Evolutionary conservation across 35 echinoderm and acorn worm species (phyloP).

Genomic region (Stichopus chloronotus): DNA sequence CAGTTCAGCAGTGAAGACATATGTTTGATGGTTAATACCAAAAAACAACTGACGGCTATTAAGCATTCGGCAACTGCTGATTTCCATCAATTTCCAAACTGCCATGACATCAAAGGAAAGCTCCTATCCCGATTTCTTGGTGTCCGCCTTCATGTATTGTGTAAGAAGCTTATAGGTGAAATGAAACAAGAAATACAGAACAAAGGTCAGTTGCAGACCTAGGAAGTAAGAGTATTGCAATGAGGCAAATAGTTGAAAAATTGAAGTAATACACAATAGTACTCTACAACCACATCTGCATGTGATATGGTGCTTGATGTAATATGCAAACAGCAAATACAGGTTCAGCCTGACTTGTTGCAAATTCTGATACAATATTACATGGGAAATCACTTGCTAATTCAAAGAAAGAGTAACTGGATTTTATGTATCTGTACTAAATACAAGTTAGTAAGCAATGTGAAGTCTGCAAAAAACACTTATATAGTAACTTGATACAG

Average conservation of each 20-base stretch:
- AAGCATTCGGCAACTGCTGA: background rate
- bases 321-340: no score
- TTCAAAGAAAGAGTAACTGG: no score
- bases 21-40: background rate
- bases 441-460: no score
- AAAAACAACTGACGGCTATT: background rate
- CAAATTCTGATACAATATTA: no score
- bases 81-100: background rate
- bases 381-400: no score
- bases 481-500: no score
- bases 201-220: background rate
- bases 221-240: background rate
- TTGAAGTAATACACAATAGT: background rate
- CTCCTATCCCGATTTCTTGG: background rate
- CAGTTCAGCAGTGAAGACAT: background rate
- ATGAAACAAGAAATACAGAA: background rate
- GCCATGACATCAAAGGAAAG: background rate
- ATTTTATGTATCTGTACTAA: no score
- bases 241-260: background rate
- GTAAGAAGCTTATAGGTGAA: background rate
- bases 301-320: no score
- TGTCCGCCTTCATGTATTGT: background rate
- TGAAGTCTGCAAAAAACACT: no score
- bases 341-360: no score
- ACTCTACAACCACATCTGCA: no score